phyloP scores from a whole-genome alignment of 2,113 vertebrate genomes.

The Xiphias gladius region DNA sequence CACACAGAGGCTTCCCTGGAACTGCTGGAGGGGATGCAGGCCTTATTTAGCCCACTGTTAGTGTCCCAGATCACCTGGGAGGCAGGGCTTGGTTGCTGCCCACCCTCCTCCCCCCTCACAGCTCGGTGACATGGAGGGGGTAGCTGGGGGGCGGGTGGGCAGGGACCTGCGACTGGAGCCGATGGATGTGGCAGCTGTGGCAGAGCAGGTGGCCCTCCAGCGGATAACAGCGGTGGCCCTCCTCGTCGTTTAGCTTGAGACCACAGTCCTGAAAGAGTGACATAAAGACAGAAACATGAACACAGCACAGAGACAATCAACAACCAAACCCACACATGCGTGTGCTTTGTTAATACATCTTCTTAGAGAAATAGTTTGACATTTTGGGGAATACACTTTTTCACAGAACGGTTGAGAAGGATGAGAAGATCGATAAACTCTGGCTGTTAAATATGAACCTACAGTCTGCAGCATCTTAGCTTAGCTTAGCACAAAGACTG shows the following conservation, averaged over 20 bases:
- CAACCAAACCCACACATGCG: not conserved
- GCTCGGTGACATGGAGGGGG: slow-evolving; percentile 94
- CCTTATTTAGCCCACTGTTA: slow-evolving; percentile 29
- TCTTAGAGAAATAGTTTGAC: not conserved
- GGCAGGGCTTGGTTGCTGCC: slow-evolving; percentile 23
- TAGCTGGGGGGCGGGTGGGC: slow-evolving; percentile 87
- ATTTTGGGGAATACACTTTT: not conserved
- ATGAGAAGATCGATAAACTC: not conserved
- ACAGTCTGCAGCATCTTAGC: not conserved
- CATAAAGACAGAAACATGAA: slow-evolving; percentile 23
- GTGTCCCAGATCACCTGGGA: slow-evolving; percentile 48
- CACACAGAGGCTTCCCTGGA: slow-evolving; percentile 50
- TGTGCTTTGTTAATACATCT: not conserved
- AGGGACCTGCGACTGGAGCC: slow-evolving; percentile 86
- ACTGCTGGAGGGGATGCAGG: slow-evolving; percentile 23
- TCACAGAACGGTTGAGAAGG: too few species aligned
- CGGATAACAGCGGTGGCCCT: slow-evolving; percentile 96
- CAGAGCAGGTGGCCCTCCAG: slow-evolving; percentile 95
- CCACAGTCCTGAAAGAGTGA: slow-evolving; percentile 89
- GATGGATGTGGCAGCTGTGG: slow-evolving; percentile 94
- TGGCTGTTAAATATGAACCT: not conserved
- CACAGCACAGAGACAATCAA: not conserved
- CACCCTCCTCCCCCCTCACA: slow-evolving; percentile 83
- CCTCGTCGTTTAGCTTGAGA: slow-evolving; percentile 96
- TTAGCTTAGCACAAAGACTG: not conserved